Percentiles rank a stretch among this genome's conserved stretches.
Conservation (phyloP, 2,888 invertebrate genomes). For the Agrotis puta region DNA sequence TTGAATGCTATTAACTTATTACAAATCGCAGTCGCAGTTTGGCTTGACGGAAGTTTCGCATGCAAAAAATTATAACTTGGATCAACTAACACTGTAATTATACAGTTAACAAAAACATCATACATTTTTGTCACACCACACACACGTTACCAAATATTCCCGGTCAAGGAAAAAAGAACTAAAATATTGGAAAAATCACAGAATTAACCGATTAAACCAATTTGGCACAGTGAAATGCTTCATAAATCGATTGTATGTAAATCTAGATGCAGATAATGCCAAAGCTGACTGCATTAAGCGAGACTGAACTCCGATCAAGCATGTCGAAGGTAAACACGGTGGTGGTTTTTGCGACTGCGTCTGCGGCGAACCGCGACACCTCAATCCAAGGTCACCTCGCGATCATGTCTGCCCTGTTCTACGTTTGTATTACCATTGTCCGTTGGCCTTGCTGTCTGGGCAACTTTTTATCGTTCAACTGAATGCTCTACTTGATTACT, state of each 20-base stretch:
- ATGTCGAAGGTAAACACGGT: constrained; percentile 76
- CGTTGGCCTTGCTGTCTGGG: constrained; percentile 78
- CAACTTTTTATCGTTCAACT: constrained; percentile 75
- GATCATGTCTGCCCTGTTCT: constrained; percentile 78
- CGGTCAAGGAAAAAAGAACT: background rate
- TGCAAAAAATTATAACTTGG: constrained; percentile 47
- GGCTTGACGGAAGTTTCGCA: constrained; percentile 70
- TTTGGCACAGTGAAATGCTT: constrained; percentile 11
- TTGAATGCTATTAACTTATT: constrained; percentile 71
- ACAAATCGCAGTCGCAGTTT: constrained; percentile 73
- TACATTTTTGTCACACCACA: background rate
- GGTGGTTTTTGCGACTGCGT: constrained; percentile 79
- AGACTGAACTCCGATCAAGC: constrained; percentile 73
- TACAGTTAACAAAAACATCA: too few relatives aligned
- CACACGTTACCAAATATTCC: background rate
- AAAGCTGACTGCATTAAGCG: constrained; percentile 52
- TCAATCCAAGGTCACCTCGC: constrained; percentile 80
- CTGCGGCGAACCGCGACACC: constrained; percentile 81
- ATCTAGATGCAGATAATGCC: constrained; percentile 44
- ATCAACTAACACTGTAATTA: constrained; percentile 1
- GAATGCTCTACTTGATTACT: constrained; percentile 70
- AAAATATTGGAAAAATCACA: constrained; percentile 9
- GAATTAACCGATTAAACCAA: background rate
- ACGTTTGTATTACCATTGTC: constrained; percentile 76
- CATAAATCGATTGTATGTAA: constrained; percentile 36